phyloP scores from a whole-genome alignment of 2,888 invertebrate genomes.

The Yponomeuta malinellus region DNA sequence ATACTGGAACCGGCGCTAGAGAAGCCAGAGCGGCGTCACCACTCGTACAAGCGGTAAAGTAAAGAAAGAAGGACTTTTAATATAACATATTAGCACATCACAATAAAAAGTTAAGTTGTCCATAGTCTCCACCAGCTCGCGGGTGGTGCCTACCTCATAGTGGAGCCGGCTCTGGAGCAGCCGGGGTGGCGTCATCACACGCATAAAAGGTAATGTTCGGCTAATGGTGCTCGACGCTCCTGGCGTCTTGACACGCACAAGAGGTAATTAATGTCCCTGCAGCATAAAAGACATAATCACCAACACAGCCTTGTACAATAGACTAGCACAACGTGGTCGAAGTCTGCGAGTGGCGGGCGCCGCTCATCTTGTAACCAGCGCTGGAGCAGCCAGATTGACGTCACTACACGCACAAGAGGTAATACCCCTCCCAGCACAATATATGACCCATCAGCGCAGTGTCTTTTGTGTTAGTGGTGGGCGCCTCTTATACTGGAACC shows the following conservation, averaged over 20 bases:
- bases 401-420: slow-evolving; percentile 64
- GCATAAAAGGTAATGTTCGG: slow-evolving; percentile 49
- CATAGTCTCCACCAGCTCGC: slow-evolving; percentile 79
- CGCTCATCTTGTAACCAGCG: not conserved
- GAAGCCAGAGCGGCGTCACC: not conserved
- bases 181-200: slow-evolving; percentile 40
- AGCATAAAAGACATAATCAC: too few relatives aligned
- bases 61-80: too few relatives aligned
- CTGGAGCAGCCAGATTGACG: slow-evolving; percentile 20
- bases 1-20: too few relatives aligned
- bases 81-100: too few relatives aligned
- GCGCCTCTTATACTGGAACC: too few relatives aligned
- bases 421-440: not conserved
- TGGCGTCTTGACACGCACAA: slow-evolving; percentile 54
- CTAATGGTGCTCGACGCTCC: not conserved
- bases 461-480: too few relatives aligned
- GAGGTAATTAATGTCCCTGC: slow-evolving; percentile 34
- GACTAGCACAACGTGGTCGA: slow-evolving; percentile 49
- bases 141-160: slow-evolving; percentile 84
- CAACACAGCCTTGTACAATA: slow-evolving; percentile 55
- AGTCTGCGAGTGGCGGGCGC: slow-evolving; percentile 40
- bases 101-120: too few relatives aligned
- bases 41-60: slow-evolving; percentile 3
- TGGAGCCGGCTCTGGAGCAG: not conserved
- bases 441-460: too few relatives aligned